Conservation (phyloP, 2,888 invertebrate genomes). For the Ochropleura plecta region DNA sequence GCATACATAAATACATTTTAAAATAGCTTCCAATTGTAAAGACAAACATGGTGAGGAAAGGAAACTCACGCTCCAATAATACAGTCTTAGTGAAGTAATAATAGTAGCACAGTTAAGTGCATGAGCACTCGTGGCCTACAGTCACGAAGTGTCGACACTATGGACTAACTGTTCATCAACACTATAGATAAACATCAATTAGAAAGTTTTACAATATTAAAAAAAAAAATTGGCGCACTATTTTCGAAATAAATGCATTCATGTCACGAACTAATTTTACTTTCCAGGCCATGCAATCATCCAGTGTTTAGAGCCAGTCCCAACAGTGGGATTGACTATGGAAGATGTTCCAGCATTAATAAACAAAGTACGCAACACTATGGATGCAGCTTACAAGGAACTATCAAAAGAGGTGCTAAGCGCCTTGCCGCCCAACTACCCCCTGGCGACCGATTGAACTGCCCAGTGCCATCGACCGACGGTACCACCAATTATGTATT, state of each 20-base stretch:
- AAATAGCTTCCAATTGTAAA: slow-evolving; percentile 35
- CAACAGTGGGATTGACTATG: slow-evolving; percentile 86
- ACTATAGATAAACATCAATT: slow-evolving; percentile 42
- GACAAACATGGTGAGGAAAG: slow-evolving; percentile 49
- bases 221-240: background rate
- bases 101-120: slow-evolving; percentile 26
- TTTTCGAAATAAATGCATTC: background rate
- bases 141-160: slow-evolving; percentile 50
- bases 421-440: slow-evolving; percentile 86
- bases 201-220: background rate
- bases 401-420: slow-evolving; percentile 88
- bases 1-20: slow-evolving; percentile 18
- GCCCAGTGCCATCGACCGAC: slow-evolving; percentile 38
- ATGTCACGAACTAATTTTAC: background rate
- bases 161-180: slow-evolving; percentile 25
- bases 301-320: slow-evolving; percentile 89
- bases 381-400: slow-evolving; percentile 88
- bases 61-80: slow-evolving; percentile 57
- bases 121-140: slow-evolving; percentile 20
- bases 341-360: slow-evolving; percentile 89
- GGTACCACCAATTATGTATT: slow-evolving; percentile 63
- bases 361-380: slow-evolving; percentile 83
- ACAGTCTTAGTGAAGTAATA: slow-evolving; percentile 46
- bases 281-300: slow-evolving; percentile 89
- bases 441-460: slow-evolving; percentile 82